Conservation (phyloP, 1,140 invertebrate genomes). For the Drosophila lacteicornis region DNA sequence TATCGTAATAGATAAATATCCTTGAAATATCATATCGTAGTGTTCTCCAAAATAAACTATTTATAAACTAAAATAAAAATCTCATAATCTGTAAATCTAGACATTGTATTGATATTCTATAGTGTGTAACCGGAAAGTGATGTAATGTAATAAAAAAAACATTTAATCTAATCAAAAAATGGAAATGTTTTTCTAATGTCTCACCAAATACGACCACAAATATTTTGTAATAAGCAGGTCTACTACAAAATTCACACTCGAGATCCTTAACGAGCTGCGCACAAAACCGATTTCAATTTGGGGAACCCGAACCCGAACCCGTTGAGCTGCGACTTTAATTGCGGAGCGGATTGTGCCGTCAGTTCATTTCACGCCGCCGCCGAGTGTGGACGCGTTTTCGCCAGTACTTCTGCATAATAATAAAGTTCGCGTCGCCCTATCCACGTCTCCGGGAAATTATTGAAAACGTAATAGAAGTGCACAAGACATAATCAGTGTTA, state of each 20-base stretch:
- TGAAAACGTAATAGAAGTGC: conserved; percentile 27
- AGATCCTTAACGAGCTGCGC: conserved; percentile 11
- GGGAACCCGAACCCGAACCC: conserved; percentile 17
- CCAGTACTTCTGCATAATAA: conserved; percentile 13
- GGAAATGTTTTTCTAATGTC: too few species aligned
- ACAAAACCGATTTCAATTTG: conserved; percentile 2
- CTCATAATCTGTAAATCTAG: background rate
- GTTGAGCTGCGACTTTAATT: conserved; percentile 16
- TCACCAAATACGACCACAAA: background rate
- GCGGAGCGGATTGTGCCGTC: conserved; percentile 18
- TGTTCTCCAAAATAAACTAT: too few species aligned
- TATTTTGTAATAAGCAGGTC: background rate
- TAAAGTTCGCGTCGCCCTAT: conserved; percentile 39
- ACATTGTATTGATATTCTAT: background rate
- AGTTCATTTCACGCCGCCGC: conserved; percentile 65
- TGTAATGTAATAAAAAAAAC: background rate
- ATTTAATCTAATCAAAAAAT: background rate
- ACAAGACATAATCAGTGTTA: conserved; percentile 38
- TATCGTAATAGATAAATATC: background rate
- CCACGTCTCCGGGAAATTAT: conserved; percentile 22
- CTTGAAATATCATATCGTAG: too few species aligned
- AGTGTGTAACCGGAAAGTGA: background rate
- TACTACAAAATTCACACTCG: background rate
- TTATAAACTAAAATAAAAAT: background rate
- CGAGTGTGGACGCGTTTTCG: conserved; percentile 59